Conservation (phyloP, 2,797 vertebrate genomes). For the Orestias chungarensis region DNA sequence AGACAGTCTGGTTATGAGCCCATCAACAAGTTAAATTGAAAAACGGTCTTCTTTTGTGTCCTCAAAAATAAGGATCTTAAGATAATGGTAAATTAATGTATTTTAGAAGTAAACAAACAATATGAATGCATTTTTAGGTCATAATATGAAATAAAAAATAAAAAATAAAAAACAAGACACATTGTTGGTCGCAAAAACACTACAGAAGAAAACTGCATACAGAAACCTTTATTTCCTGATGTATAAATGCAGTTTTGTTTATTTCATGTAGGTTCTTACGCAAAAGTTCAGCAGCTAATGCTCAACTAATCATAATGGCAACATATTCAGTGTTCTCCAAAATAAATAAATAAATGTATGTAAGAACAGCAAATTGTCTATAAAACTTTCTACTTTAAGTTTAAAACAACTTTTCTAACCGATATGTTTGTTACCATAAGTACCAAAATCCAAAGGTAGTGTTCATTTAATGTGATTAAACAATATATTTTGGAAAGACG, state of each 20-base stretch:
- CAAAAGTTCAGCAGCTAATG: too few species aligned
- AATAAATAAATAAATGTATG: too few species aligned
- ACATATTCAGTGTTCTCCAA: too few species aligned
- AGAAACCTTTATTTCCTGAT: background rate
- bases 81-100: conserved; percentile 9
- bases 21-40: conserved; percentile 54
- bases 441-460: too few species aligned
- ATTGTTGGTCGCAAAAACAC: background rate
- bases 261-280: too few species aligned
- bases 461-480: too few species aligned
- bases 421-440: too few species aligned
- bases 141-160: background rate
- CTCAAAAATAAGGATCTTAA: conserved; percentile 9
- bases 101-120: background rate
- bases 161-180: background rate
- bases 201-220: background rate
- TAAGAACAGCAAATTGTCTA: too few species aligned
- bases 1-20: conserved; percentile 50
- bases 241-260: background rate
- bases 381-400: too few species aligned
- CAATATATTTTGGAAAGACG: too few species aligned
- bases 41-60: conserved; percentile 23
- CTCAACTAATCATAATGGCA: too few species aligned
- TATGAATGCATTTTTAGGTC: background rate
- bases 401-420: too few species aligned